Percentiles rank a stretch among this genome's conserved stretches.
Conservation (phyloP, 2,113 vertebrate species). For the Proteles cristata region DNA sequence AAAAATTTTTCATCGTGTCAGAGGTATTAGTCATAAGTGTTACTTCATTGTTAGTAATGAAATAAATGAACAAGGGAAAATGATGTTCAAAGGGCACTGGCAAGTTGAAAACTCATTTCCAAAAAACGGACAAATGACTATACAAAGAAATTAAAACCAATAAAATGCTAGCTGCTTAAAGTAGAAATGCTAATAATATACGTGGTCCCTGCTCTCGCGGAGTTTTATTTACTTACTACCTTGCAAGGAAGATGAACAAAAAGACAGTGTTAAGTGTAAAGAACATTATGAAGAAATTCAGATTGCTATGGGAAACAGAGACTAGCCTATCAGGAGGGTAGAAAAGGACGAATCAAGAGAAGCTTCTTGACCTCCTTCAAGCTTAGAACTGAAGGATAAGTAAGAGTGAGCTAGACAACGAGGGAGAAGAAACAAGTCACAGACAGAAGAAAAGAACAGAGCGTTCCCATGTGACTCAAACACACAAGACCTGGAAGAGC, state of each 20-base stretch:
- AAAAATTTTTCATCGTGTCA: background rate
- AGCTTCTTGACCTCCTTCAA: background rate
- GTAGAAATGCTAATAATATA: background rate
- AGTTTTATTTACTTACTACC: background rate
- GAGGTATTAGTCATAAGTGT: background rate
- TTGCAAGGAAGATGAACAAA: background rate
- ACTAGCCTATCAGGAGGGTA: background rate
- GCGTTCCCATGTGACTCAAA: fast-evolving
- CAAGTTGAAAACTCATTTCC: background rate
- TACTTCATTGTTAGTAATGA: background rate
- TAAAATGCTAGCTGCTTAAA: background rate
- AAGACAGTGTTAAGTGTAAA: background rate
- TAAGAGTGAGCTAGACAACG: background rate
- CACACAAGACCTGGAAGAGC: background rate
- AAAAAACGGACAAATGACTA: background rate
- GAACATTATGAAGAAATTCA: background rate
- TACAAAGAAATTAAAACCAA: background rate
- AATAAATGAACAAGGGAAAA: background rate
- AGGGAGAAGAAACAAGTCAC: background rate
- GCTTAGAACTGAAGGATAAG: background rate
- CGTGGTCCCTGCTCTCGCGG: background rate
- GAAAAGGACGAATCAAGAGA: background rate
- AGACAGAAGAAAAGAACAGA: background rate
- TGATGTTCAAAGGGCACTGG: background rate
- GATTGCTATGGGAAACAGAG: background rate